Conservation (phyloP, 1,140 invertebrate species). For the Samia ricini region DNA sequence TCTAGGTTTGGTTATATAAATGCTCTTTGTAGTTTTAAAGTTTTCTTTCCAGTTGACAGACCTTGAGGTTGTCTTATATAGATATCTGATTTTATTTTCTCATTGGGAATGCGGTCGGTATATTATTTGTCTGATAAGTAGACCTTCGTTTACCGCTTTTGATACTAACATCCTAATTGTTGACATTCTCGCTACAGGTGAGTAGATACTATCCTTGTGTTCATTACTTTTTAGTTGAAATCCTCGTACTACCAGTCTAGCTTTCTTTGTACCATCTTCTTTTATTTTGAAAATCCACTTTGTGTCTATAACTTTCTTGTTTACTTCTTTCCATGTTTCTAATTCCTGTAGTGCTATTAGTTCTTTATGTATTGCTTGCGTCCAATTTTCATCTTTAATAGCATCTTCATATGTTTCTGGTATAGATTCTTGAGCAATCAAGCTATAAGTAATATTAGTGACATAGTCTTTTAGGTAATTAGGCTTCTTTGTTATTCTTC, state of each 20-base stretch:
- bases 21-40: too few species aligned
- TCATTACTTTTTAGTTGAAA: not conserved
- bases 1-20: too few species aligned
- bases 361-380: slow-evolving; percentile 24
- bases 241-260: slow-evolving; percentile 20
- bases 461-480: not conserved
- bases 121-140: slow-evolving; percentile 1
- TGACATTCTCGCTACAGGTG: not conserved
- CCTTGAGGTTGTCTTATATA: too few species aligned
- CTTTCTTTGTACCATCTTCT: slow-evolving; percentile 22
- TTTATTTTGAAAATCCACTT: slow-evolving; percentile 34
- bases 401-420: slow-evolving; percentile 19
- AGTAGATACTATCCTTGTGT: too few species aligned
- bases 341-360: slow-evolving; percentile 15
- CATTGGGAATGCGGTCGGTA: not conserved
- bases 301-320: slow-evolving; percentile 22
- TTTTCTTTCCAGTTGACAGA: too few species aligned
- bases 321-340: slow-evolving; percentile 17
- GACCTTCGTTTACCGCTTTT: not conserved
- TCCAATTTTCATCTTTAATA: slow-evolving; percentile 16
- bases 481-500: not conserved
- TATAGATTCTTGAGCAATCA: not conserved
- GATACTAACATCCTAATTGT: slow-evolving; percentile 1
- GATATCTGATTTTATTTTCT: too few species aligned
- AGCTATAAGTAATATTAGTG: not conserved